These are phyloP conservation scores for Struthidea cinerea DNA, from an alignment of 2,113 vertebrate genomes.

Conservation along the genomic window DNA sequence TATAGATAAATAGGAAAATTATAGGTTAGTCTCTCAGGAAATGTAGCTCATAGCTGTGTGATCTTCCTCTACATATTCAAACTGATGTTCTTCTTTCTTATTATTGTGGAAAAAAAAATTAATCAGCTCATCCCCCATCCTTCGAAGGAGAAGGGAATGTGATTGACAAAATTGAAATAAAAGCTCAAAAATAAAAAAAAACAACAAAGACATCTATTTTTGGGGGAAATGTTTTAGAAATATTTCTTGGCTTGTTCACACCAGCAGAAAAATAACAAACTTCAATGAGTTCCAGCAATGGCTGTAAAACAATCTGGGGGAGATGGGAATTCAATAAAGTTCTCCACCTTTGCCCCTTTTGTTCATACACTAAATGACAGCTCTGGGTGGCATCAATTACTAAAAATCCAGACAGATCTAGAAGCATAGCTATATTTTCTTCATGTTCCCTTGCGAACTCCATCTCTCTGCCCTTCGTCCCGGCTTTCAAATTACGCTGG, in stretches of 20 bases:
- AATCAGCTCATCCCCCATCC: neutral
- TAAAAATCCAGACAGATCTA: neutral
- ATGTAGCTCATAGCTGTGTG: neutral
- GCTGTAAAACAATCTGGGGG: neutral
- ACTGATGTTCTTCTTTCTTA: neutral
- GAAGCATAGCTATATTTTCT: neutral
- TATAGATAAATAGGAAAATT: neutral
- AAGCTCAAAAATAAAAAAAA: neutral
- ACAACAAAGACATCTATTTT: neutral
- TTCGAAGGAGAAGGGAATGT: neutral
- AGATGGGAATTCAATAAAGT: neutral
- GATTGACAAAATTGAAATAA: neutral
- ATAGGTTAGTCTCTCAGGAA: neutral
- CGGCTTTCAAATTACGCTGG: neutral
- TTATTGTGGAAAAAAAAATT: neutral
- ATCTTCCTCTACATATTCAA: neutral
- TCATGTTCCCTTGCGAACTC: neutral
- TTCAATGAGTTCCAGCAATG: neutral
- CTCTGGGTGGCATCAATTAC: neutral
- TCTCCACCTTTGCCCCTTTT: neutral
- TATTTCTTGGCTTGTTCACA: neutral
- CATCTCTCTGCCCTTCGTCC: neutral
- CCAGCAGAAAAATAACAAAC: neutral
- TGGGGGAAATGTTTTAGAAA: neutral
- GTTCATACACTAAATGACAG: neutral